Base-by-base conservation (phyloP, 1,140 invertebrate genomes). In the Hyphantria cunea region DNA sequence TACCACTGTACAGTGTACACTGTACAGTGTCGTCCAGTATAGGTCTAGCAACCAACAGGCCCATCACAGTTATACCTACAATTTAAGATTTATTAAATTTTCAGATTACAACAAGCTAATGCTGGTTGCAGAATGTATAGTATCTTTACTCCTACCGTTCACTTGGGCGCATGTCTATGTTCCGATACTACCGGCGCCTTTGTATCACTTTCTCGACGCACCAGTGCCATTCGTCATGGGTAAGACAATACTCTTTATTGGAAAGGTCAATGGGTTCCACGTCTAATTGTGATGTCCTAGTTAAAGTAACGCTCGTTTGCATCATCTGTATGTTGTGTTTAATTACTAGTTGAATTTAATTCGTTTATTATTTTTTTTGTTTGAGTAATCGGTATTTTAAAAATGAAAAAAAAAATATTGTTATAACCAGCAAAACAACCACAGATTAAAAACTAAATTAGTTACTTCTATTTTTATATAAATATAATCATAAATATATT, bases 181-280 rank as follows among this genome's bases (percentile, higher is more conserved):
- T 17, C 99, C 99, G 5, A 99, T 99, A 78, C 91, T 99, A 66
- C 99, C 99, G 0, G 95, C 97, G 14, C 97, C 97, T 12, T 92
- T 99, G 47, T 95, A 97, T 73, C 98, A 99, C 82, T 99, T 99
- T 91, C 92, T 99, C 10, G 99, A 99, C 92, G 99, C 99, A 9
- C 99, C 99, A 0, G 98, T 99, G 31, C 99, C 99, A 12, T 99
- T 98, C 89, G 95, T 99, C 55, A 99, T 99, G 98, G 99, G 99
- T 94, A 50, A 47, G 37, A 60, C 48, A 60, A 50, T 60, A 34
- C 48, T 49, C 45, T 60, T 60, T 34, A 51, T 50, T 44, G 45
- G 41, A 42, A 37, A 60, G 47, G 48, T 60, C 48, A 60, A 60
- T 50, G 33, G 48, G 31, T 12, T 44, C 9, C 48, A 44, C 48